A percentile compares a stretch with the other conserved stretches of the same genome.
Conservation (phyloP, 2,113 vertebrate species). For the Plecotus auritus region DNA sequence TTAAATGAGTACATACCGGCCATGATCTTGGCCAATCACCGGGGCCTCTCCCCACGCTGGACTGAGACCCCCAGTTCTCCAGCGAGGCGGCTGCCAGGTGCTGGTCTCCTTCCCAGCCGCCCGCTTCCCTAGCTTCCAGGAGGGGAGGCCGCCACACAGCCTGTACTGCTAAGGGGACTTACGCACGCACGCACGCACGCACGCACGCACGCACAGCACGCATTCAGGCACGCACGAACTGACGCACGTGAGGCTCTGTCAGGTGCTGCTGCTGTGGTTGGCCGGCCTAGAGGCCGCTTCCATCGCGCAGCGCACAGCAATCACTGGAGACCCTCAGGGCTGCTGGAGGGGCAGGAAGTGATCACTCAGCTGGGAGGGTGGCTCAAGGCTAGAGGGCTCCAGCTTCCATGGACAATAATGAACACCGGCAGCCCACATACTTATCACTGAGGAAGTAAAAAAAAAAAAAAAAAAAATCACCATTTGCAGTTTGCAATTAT, state of each 20-base stretch:
- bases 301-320: background rate
- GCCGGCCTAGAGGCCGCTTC: background rate
- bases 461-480: slow-evolving; percentile 93
- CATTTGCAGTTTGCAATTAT: slow-evolving; percentile 94
- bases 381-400: slow-evolving; percentile 80
- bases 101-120: background rate
- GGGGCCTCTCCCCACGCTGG: background rate
- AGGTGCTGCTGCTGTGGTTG: background rate
- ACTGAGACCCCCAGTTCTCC: background rate
- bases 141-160: too few species aligned
- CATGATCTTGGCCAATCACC: fast-evolving
- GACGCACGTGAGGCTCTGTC: fast-evolving
- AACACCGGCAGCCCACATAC: slow-evolving; percentile 94
- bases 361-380: background rate
- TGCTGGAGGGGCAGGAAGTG: background rate
- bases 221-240: too few species aligned
- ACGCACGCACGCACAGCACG: too few species aligned
- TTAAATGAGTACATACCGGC: background rate
- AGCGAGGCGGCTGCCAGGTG: fast-evolving
- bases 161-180: fast-evolving
- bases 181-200: too few species aligned
- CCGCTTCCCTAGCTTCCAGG: too few species aligned
- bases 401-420: slow-evolving; percentile 93
- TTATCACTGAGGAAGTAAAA: slow-evolving; percentile 94
- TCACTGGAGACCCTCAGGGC: background rate